Evolutionary conservation across 2,797 vertebrate species (phyloP).

Genomic region (Anisognathus igniventris): DNA sequence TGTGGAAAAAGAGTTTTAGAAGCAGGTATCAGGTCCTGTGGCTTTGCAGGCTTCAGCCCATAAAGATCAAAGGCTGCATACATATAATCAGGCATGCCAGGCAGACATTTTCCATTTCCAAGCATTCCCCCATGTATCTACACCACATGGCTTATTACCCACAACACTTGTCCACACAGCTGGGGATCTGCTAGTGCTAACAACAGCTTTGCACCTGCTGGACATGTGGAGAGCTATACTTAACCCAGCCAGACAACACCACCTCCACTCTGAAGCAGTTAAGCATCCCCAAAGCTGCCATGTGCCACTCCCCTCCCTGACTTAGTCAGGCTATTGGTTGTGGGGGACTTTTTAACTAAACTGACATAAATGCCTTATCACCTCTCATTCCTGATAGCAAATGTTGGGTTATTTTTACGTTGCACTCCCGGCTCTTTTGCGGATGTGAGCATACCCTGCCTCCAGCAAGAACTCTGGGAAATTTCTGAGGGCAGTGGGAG

Average conservation of each 20-base stretch:
- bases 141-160: not conserved
- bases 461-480: not conserved
- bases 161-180: conserved; percentile 48
- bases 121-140: not conserved
- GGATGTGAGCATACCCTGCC: not conserved
- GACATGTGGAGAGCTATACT: conserved; percentile 50
- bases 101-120: conserved; percentile 21
- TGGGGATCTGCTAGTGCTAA: conserved; percentile 18
- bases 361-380: not conserved
- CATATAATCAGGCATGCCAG: not conserved
- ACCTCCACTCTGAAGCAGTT: not conserved
- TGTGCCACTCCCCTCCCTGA: not conserved
- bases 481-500: not conserved
- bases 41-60: not conserved
- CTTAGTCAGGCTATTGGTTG: not conserved
- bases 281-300: not conserved
- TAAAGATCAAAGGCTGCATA: not conserved
- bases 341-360: not conserved
- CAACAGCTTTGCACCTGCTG: conserved; percentile 57
- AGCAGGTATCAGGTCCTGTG: not conserved
- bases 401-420: not conserved
- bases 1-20: conserved; percentile 68
- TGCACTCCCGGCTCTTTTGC: not conserved
- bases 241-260: conserved; percentile 40
- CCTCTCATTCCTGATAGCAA: conserved; percentile 15